A percentile compares a stretch with the other conserved stretches of the same genome.
Evolutionary conservation across 2,888 invertebrate genomes (phyloP).

Genomic region (Diploptera punctata): DNA sequence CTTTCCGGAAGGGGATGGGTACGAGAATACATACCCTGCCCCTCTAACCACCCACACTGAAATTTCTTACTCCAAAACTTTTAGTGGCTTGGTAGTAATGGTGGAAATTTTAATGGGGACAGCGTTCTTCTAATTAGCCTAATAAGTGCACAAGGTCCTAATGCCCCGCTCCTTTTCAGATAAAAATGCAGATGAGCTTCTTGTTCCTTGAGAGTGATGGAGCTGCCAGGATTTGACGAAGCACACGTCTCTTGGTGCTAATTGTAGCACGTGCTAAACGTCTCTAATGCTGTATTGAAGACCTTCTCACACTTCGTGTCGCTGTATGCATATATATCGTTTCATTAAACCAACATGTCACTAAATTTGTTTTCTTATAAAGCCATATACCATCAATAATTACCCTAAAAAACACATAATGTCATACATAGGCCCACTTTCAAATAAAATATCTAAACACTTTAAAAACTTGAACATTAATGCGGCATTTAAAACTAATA

Average conservation of each 20-base stretch:
- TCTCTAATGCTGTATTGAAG: no score
- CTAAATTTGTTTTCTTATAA: no score
- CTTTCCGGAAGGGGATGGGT: not conserved
- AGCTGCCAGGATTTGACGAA: not conserved
- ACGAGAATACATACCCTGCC: not conserved
- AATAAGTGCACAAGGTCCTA: constrained; percentile 33
- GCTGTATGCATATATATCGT: no score
- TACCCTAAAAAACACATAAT: no score
- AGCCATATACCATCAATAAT: no score
- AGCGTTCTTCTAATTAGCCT: constrained; percentile 35
- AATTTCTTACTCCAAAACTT: constrained; percentile 10
- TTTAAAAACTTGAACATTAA: no score
- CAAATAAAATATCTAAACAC: no score
- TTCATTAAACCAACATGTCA: no score
- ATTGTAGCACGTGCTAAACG: no score
- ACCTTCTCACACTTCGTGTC: no score
- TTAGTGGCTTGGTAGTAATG: constrained; percentile 27
- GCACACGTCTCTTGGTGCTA: not conserved
- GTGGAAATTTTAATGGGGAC: constrained; percentile 33
- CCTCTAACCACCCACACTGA: not conserved
- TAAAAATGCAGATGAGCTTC: constrained; percentile 39
- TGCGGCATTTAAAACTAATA: no score
- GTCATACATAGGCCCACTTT: no score
- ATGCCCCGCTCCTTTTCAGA: constrained; percentile 31
- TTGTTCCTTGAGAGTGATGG: not conserved